Conservation (phyloP, 2,797 vertebrate genomes). For the Chiroxiphia lanceolata region DNA sequence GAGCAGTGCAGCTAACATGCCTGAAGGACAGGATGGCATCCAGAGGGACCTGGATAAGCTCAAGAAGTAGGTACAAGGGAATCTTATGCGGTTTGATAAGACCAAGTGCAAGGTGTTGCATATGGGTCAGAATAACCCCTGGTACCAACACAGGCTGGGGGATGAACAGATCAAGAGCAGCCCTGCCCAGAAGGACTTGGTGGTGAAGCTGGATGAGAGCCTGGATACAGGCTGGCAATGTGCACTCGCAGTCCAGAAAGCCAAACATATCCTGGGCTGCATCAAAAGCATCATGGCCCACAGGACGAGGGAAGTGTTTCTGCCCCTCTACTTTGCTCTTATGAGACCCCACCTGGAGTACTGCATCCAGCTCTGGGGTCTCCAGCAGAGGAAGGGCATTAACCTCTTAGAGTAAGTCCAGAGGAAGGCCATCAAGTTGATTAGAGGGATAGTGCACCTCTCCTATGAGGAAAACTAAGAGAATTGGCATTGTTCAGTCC, state of each 20-base stretch:
- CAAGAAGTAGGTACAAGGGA: too few species aligned
- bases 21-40: background rate
- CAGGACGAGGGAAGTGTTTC: background rate
- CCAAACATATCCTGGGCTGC: fast-evolving
- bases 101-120: background rate
- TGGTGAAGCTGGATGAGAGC: background rate
- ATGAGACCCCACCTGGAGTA: fast-evolving
- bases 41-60: background rate
- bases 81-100: background rate
- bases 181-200: background rate
- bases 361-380: background rate
- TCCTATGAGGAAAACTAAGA: background rate
- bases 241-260: background rate
- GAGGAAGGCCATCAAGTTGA: background rate
- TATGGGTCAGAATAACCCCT: fast-evolving
- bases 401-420: fast-evolving
- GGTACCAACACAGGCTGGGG: background rate
- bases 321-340: background rate
- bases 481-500: background rate
- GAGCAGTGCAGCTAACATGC: background rate
- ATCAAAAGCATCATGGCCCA: fast-evolving
- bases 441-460: background rate
- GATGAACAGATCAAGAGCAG: background rate
- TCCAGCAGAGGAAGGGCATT: fast-evolving
- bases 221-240: too few species aligned